These are phyloP conservation scores for Gymnothorax javanicus DNA, from an alignment of 2,797 vertebrate genomes.

Conservation along the genomic window DNA sequence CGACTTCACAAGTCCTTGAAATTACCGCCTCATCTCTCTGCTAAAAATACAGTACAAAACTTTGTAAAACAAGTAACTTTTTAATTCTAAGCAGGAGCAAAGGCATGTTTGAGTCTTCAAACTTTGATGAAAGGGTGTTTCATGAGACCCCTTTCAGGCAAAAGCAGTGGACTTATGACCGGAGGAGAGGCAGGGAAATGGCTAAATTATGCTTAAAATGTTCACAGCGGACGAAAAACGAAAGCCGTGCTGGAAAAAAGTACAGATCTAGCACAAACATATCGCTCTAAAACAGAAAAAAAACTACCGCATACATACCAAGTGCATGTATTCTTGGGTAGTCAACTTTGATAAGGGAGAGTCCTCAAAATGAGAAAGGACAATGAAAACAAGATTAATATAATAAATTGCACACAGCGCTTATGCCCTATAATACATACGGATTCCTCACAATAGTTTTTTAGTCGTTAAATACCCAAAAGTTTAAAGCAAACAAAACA, in stretches of 20 bases:
- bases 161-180: background rate
- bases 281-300: constrained; percentile 17
- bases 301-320: constrained; percentile 41
- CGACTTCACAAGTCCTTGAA: background rate
- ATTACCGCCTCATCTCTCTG: background rate
- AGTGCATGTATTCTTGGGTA: constrained; percentile 40
- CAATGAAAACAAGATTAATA: constrained; percentile 26
- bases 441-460: background rate
- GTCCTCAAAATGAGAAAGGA: constrained; percentile 40
- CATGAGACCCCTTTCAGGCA: background rate
- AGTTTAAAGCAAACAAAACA: background rate
- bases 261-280: constrained; percentile 18
- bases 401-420: background rate
- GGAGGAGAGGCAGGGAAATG: background rate
- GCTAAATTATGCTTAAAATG: constrained; percentile 5
- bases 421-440: background rate
- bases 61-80: background rate
- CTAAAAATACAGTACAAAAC: background rate
- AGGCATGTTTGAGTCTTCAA: background rate
- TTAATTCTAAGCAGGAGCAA: background rate
- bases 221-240: constrained; percentile 3
- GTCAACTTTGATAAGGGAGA: constrained; percentile 36
- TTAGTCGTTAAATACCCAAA: background rate
- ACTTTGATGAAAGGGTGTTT: constrained; percentile 1
- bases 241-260: constrained; percentile 21